Evolutionary conservation across 2,113 vertebrate genomes (phyloP).

Genomic region (Delphinus delphis): DNA sequence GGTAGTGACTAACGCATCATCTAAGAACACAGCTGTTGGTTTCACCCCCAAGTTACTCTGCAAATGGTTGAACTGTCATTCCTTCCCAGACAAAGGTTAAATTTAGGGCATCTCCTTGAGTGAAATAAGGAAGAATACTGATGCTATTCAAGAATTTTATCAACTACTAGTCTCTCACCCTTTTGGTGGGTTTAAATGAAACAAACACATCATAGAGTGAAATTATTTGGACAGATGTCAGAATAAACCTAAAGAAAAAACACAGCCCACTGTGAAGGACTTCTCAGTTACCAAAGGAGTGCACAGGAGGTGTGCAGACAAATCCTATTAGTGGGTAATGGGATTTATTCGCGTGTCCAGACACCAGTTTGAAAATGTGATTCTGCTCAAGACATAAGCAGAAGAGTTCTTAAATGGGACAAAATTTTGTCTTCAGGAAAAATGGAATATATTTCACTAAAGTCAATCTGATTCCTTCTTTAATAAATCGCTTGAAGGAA

Average conservation of each 20-base stretch:
- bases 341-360: conserved; percentile 80
- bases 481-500: conserved; percentile 76
- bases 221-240: conserved; percentile 78
- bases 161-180: conserved; percentile 6
- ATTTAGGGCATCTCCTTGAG: neutral
- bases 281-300: conserved; percentile 78
- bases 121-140: conserved; percentile 37
- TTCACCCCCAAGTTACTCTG: conserved; percentile 24
- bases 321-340: conserved; percentile 86
- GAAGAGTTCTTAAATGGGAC: conserved; percentile 75
- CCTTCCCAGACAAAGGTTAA: conserved; percentile 37
- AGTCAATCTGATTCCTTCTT: conserved; percentile 66
- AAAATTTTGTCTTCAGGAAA: conserved; percentile 80
- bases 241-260: conserved; percentile 69
- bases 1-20: neutral
- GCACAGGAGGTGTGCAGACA: conserved; percentile 83
- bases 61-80: neutral
- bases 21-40: neutral
- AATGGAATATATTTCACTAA: conserved; percentile 78
- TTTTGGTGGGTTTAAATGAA: conserved; percentile 74
- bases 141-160: conserved; percentile 52
- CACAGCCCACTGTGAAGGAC: conserved; percentile 77
- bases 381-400: conserved; percentile 77
- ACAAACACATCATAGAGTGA: conserved; percentile 68
- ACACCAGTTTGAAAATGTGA: conserved; percentile 82